Conservation (phyloP, 2,113 vertebrate genomes). For the Struthidea cinerea region DNA sequence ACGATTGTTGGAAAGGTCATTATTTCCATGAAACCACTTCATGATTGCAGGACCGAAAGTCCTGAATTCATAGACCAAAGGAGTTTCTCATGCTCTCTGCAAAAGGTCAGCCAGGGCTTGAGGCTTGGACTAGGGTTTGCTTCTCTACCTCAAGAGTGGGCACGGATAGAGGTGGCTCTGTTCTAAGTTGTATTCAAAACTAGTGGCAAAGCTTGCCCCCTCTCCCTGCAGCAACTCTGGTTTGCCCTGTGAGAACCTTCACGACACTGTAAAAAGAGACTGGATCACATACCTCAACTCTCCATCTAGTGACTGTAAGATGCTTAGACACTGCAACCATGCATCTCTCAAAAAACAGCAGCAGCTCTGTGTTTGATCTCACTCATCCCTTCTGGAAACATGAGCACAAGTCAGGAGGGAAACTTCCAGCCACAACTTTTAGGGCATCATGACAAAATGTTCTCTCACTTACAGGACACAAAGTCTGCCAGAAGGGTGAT, state of each 20-base stretch:
- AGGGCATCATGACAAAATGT: background rate
- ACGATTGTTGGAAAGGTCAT: background rate
- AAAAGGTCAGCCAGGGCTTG: background rate
- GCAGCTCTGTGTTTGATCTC: background rate
- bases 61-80: background rate
- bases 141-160: fast-evolving
- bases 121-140: background rate
- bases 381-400: background rate
- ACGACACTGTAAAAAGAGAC: background rate
- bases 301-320: background rate
- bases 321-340: background rate
- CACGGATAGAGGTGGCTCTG: background rate
- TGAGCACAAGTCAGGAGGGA: fast-evolving
- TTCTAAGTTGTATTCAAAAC: background rate
- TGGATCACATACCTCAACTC: background rate
- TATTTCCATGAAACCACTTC: background rate
- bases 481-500: background rate
- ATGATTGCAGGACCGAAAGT: background rate
- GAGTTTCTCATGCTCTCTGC: background rate
- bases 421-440: background rate
- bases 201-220: background rate
- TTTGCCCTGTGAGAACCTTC: background rate
- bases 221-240: background rate
- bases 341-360: background rate
- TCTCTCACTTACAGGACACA: background rate